phyloP scores from a whole-genome alignment of 2,888 invertebrate genomes.

The Tryphoninae sp. region DNA sequence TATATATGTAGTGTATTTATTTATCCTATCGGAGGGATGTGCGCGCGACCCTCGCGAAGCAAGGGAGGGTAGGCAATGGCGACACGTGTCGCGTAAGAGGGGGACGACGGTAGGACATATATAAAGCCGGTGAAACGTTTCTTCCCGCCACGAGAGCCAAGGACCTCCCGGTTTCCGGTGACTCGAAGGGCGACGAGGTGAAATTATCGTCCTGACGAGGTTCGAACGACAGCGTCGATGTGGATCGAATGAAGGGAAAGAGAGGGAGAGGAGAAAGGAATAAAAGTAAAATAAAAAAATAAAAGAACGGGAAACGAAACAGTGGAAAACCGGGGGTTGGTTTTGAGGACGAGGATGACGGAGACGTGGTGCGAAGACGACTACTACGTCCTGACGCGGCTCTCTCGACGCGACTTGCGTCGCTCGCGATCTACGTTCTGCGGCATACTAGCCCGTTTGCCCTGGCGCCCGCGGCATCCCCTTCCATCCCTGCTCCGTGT shows the following conservation, averaged over 20 bases:
- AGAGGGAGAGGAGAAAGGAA: not conserved
- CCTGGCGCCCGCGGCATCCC: slow-evolving; percentile 74
- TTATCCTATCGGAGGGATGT: slow-evolving; percentile 22
- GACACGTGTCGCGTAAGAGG: slow-evolving; percentile 59
- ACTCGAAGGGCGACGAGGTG: slow-evolving; percentile 14
- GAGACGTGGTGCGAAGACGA: slow-evolving; percentile 24
- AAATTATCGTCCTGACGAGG: slow-evolving; percentile 21
- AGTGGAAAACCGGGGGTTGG: not conserved
- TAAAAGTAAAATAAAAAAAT: slow-evolving; percentile 4
- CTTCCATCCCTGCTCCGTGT: slow-evolving; percentile 48
- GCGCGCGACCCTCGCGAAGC: slow-evolving; percentile 47
- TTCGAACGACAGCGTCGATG: slow-evolving; percentile 15
- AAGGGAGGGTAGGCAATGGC: slow-evolving; percentile 52
- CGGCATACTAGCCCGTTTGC: slow-evolving; percentile 78
- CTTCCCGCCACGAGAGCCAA: slow-evolving; percentile 58
- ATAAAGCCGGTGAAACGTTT: slow-evolving; percentile 38
- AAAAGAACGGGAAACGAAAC: too few species aligned
- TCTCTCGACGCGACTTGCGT: slow-evolving; percentile 69
- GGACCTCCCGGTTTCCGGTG: slow-evolving; percentile 16
- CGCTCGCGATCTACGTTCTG: slow-evolving; percentile 79
- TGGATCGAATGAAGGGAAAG: not conserved
- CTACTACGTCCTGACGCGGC: slow-evolving; percentile 45
- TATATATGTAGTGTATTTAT: slow-evolving; percentile 18
- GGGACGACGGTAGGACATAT: slow-evolving; percentile 30
- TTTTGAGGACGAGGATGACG: slow-evolving; percentile 23